phyloP scores from a whole-genome alignment of 1,140 invertebrate genomes.

The Drosophila punjabiensis region DNA sequence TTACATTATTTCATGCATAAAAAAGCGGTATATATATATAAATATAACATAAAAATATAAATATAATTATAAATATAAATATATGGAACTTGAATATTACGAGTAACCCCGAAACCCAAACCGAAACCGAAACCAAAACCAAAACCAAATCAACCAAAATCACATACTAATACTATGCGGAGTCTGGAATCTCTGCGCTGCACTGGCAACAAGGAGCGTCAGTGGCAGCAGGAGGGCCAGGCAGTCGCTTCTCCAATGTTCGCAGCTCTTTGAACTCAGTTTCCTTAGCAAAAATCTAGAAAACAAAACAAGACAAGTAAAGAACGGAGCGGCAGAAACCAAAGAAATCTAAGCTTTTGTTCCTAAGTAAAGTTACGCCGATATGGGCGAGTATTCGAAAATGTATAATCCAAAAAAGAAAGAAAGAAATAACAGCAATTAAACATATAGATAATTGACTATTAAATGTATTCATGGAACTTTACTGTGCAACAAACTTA shows the following conservation, averaged over 20 bases:
- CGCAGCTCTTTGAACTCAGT: slow-evolving; percentile 81
- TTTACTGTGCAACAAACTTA: slow-evolving; percentile 38
- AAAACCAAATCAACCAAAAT: slow-evolving; percentile 36
- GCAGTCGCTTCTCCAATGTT: slow-evolving; percentile 65
- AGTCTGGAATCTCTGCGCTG: slow-evolving; percentile 47
- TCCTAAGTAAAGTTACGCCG: slow-evolving; percentile 66
- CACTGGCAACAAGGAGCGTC: slow-evolving; percentile 76
- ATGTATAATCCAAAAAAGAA: slow-evolving; percentile 73
- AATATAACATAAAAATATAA: slow-evolving; percentile 58
- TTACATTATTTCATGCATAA: slow-evolving; percentile 84
- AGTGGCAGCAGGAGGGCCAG: slow-evolving; percentile 48
- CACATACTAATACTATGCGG: slow-evolving; percentile 46
- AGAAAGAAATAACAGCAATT: slow-evolving; percentile 25
- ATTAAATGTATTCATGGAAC: slow-evolving; percentile 46
- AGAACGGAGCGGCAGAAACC: slow-evolving; percentile 40
- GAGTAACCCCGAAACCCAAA: slow-evolving; percentile 50
- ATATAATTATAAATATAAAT: slow-evolving; percentile 59
- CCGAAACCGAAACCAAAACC: slow-evolving; percentile 30
- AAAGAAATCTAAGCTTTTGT: slow-evolving; percentile 73
- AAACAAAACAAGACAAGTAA: slow-evolving; percentile 15
- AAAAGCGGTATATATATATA: slow-evolving; percentile 55
- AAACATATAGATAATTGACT: slow-evolving; percentile 35
- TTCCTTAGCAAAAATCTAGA: slow-evolving; percentile 61
- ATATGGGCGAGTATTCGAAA: slow-evolving; percentile 64
- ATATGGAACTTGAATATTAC: slow-evolving; percentile 54